Conservation (phyloP, 2,113 vertebrate species). For the Gadus chalcogrammus region DNA sequence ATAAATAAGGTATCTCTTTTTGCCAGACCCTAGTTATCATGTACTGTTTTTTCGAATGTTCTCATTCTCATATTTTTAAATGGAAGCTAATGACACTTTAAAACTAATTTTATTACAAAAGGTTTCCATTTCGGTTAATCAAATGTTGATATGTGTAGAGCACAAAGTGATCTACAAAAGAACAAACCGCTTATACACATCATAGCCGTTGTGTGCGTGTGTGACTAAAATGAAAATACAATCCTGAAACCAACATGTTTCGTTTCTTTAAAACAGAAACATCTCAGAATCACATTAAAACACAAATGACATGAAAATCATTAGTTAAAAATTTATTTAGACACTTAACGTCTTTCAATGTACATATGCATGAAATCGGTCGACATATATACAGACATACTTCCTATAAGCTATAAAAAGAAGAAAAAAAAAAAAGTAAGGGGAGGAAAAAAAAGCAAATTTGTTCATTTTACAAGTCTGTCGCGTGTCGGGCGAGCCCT, state of each 20-base stretch:
- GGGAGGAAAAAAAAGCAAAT: constrained; percentile 3
- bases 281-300: too few species aligned
- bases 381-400: constrained; percentile 42
- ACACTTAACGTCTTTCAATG: background rate
- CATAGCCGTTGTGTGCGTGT: too few species aligned
- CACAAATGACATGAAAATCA: too few species aligned
- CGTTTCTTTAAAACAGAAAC: too few species aligned
- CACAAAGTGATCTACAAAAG: too few species aligned
- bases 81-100: background rate
- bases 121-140: background rate
- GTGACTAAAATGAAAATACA: too few species aligned
- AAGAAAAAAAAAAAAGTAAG: constrained; percentile 16
- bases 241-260: too few species aligned
- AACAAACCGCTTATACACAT: too few species aligned
- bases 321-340: too few species aligned
- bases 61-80: background rate
- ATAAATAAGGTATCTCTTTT: too few species aligned
- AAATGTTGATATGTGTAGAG: background rate
- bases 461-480: constrained; percentile 25
- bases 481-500: constrained; percentile 24
- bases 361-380: background rate
- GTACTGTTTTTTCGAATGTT: background rate
- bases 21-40: too few species aligned
- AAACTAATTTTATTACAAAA: background rate
- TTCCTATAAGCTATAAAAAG: constrained; percentile 37